Base-by-base conservation (phyloP, 1,140 invertebrate genomes). In the Melanaphis sacchari region DNA sequence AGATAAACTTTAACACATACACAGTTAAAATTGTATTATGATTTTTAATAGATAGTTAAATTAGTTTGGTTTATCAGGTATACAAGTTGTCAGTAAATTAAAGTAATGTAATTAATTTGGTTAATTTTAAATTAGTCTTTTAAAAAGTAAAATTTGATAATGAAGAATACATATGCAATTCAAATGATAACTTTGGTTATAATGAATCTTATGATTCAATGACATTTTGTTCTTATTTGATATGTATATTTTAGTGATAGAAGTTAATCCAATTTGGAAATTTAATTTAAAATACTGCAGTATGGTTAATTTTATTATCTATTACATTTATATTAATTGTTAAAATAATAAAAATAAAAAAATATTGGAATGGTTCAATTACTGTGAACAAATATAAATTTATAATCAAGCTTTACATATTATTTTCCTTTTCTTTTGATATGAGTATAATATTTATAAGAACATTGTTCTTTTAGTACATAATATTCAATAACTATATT, bases 121-220 rank as follows among this genome's bases (percentile, higher is more conserved):
- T 90, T 90, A 90, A 31, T 24, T 31, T 90, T 41, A 36, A n/a
- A 43, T 24, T 36, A 90, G 89, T 66, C 54, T 66, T 41, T 52
- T n/a, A 90, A 90, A 90, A 59, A 41, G 24, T 90, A 38, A 90
- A 66, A 40, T n/a, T 54, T 90, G 52, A 90, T 66, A 59, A 66
- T 41, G 26, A 88, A 49, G 26, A 52, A 66, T 66, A 54, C n/a
- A 54, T 46, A 59, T 38, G 31, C 31, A 90, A 59, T 59, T 90
- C 36, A 59, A 66, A 90, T 66, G 89, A 54, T 66, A 90, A 66
- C 54, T 90, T 31, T 26, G n/a, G 43, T 66, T 26, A 90, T 90
- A 18, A 90, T 90, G 15, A 22, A 90, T 46, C 31, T 41, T 41
- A 6, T 7, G 38, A 59, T 40, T 90, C n/a, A 66, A 90, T 41